phyloP scores from a whole-genome alignment of 2,797 vertebrate genomes.

The Myripristis jacobus region DNA sequence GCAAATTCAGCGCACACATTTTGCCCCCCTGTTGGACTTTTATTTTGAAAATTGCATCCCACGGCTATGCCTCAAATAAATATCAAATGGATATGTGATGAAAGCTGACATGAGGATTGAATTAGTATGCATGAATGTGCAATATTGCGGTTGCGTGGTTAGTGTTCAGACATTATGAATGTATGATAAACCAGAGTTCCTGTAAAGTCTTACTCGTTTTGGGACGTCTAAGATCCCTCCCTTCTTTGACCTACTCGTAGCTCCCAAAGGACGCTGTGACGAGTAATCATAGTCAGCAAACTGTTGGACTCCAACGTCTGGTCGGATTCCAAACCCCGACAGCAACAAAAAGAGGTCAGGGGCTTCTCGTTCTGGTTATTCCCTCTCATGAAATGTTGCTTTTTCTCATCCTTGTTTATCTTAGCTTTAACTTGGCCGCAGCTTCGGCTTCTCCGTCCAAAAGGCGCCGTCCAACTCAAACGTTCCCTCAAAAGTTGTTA shows the following conservation, averaged over 20 bases:
- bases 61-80: slow-evolving; percentile 1
- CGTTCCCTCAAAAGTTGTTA: slow-evolving; percentile 19
- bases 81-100: slow-evolving; percentile 3
- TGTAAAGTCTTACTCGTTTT: slow-evolving; percentile 16
- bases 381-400: slow-evolving; percentile 31
- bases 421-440: slow-evolving; percentile 57
- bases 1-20: no score
- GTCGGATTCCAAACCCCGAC: slow-evolving; percentile 50
- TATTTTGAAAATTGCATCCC: slow-evolving; percentile 4
- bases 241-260: neutral
- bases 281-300: slow-evolving; percentile 44
- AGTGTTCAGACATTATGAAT: neutral
- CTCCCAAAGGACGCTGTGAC: slow-evolving; percentile 23
- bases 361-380: slow-evolving; percentile 30
- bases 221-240: no score
- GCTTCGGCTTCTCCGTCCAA: slow-evolving; percentile 37
- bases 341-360: slow-evolving; percentile 45
- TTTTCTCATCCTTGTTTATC: slow-evolving; percentile 68
- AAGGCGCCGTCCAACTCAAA: slow-evolving; percentile 32
- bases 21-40: neutral
- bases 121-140: neutral
- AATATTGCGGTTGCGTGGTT: neutral
- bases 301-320: slow-evolving; percentile 31
- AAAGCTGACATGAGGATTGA: slow-evolving; percentile 19
- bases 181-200: slow-evolving; percentile 9